phyloP scores from a whole-genome alignment of 2,888 invertebrate genomes.

The Lochmaea crataegi region DNA sequence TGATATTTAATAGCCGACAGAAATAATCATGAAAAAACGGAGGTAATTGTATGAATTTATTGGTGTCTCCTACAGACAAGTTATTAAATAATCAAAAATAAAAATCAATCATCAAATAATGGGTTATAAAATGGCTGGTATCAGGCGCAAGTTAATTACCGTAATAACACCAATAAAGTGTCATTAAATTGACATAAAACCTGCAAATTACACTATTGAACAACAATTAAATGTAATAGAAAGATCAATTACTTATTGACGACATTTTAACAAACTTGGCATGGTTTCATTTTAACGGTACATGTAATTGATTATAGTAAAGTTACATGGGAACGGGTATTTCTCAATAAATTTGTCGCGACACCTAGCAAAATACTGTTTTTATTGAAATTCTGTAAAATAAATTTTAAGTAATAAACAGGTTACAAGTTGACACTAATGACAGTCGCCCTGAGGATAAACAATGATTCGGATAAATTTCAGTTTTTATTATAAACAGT shows the following conservation, averaged over 20 bases:
- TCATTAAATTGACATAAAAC: constrained; percentile 52
- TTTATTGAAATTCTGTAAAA: background rate
- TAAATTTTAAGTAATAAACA: background rate
- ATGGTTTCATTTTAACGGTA: constrained; percentile 46
- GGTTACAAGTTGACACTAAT: background rate
- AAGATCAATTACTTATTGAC: constrained; percentile 52
- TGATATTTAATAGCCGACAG: no score
- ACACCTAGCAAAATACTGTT: background rate
- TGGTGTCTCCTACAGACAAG: background rate
- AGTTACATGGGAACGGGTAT: background rate
- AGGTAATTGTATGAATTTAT: background rate
- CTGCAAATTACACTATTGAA: constrained; percentile 43
- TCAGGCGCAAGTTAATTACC: constrained; percentile 47
- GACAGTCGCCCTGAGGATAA: no score
- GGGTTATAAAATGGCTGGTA: constrained; percentile 42
- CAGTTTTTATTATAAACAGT: no score
- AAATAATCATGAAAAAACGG: no score
- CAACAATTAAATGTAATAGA: constrained; percentile 51
- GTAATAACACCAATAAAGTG: constrained; percentile 51
- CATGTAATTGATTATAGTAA: background rate
- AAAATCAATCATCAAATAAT: constrained; percentile 38
- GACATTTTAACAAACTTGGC: constrained; percentile 50
- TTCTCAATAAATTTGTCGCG: background rate
- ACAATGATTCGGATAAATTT: no score
- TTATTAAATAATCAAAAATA: constrained; percentile 26